Percentiles rank a stretch among this genome's conserved stretches.
Conservation (phyloP, 2,113 vertebrate species). For the Turnix velox region DNA sequence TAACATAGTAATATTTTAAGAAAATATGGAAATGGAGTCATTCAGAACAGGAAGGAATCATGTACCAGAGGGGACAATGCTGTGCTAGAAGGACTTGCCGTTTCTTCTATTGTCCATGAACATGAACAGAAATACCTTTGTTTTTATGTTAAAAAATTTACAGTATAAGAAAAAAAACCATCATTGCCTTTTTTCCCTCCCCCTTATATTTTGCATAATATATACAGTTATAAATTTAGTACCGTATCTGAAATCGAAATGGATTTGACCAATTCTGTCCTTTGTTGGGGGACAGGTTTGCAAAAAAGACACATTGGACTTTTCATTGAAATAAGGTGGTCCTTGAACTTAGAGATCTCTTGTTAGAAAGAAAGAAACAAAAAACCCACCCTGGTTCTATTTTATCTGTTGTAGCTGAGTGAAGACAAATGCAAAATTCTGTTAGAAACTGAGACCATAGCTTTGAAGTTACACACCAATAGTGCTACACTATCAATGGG, state of each 20-base stretch:
- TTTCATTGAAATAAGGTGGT: background rate
- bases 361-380: background rate
- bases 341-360: background rate
- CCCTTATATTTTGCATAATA: background rate
- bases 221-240: background rate
- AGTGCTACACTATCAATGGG: background rate
- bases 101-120: background rate
- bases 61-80: background rate
- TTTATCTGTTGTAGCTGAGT: background rate
- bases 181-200: background rate
- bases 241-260: background rate
- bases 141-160: background rate
- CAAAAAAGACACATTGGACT: background rate
- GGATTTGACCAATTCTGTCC: background rate
- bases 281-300: background rate
- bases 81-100: background rate
- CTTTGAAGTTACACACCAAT: background rate
- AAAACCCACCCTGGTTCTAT: no score
- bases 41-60: background rate
- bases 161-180: background rate
- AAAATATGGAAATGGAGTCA: slow-evolving; percentile 1
- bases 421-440: background rate
- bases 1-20: background rate
- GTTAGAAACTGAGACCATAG: background rate
- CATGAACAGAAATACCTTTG: background rate